Evolutionary conservation across 2,888 invertebrate species (phyloP).

Genomic region (Eretmocerus hayati): DNA sequence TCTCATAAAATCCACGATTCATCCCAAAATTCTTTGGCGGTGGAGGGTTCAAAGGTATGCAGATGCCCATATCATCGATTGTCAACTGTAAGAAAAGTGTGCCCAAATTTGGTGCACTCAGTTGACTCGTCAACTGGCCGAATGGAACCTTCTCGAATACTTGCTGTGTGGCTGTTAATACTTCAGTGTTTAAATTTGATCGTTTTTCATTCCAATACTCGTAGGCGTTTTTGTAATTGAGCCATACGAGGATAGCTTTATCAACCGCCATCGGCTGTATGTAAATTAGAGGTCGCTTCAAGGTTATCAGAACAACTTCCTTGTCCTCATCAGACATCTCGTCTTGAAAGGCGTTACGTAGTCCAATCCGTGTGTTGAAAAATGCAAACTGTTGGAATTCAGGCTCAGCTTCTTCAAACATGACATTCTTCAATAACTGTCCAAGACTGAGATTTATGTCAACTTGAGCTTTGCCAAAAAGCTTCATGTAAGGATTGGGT

Average conservation of each 20-base stretch:
- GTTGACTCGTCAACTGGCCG: slow-evolving; percentile 70
- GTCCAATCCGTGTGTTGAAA: slow-evolving; percentile 89
- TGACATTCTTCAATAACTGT: slow-evolving; percentile 83
- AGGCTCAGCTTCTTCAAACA: slow-evolving; percentile 95
- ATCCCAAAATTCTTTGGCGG: slow-evolving; percentile 62
- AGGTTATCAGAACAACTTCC: slow-evolving; percentile 81
- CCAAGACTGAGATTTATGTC: slow-evolving; percentile 94
- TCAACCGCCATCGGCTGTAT: slow-evolving; percentile 97
- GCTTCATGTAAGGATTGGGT: slow-evolving; percentile 58
- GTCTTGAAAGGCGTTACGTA: slow-evolving; percentile 79
- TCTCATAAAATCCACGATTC: slow-evolving; percentile 61
- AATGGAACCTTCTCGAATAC: slow-evolving; percentile 70
- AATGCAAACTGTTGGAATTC: slow-evolving; percentile 98
- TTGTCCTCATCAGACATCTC: slow-evolving; percentile 80
- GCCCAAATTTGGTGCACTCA: slow-evolving; percentile 74
- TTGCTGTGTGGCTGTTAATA: slow-evolving; percentile 68
- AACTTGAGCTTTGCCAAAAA: slow-evolving; percentile 79
- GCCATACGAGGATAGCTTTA: slow-evolving; percentile 96
- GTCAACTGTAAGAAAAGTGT: slow-evolving; percentile 89
- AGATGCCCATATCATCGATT: slow-evolving; percentile 95
- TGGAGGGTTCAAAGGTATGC: slow-evolving; percentile 80
- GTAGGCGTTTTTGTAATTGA: slow-evolving; percentile 98
- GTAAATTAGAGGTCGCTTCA: slow-evolving; percentile 90
- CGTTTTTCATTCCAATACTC: slow-evolving; percentile 99
- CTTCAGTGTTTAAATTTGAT: slow-evolving; percentile 83